Conservation (phyloP, 2,888 invertebrate species). For the Amblyteles armatorius region DNA sequence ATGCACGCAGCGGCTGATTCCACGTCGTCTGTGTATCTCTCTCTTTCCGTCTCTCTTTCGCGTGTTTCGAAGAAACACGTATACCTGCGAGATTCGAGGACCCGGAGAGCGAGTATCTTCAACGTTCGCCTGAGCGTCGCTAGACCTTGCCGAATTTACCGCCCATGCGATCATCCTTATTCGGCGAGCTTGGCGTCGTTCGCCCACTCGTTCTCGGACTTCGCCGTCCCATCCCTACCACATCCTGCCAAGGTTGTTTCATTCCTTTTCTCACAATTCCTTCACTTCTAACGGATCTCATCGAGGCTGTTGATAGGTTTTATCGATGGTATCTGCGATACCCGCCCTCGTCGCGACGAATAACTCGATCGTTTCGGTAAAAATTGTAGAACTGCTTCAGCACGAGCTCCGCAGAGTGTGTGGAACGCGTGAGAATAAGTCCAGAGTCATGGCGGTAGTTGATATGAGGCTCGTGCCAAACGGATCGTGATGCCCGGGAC, state of each 20-base stretch:
- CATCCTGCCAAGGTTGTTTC: not conserved
- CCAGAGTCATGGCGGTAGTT: conserved; percentile 32
- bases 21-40: conserved; percentile 39
- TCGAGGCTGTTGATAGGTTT: not conserved
- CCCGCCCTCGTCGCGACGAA: not conserved
- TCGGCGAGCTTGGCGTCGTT: conserved; percentile 53
- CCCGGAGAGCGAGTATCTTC: conserved; percentile 22
- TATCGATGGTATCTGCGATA: not conserved
- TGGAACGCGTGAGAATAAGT: conserved; percentile 35
- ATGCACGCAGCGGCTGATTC: conserved; percentile 44
- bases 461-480: conserved; percentile 51
- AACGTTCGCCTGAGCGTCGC: conserved; percentile 19
- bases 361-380: conserved; percentile 2
- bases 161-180: conserved; percentile 63
- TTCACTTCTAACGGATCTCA: not conserved
- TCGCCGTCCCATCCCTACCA: not conserved
- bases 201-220: conserved; percentile 46
- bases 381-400: not conserved
- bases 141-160: conserved; percentile 59
- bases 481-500: conserved; percentile 23
- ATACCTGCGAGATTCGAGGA: conserved; percentile 23
- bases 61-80: conserved; percentile 30
- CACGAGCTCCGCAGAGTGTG: conserved; percentile 1
- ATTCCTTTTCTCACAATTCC: not conserved
- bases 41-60: conserved; percentile 8